A percentile compares a stretch with the other conserved stretches of the same genome.
Conservation (phyloP, 2,888 invertebrate genomes). For the Melangyna quadrimaculata region DNA sequence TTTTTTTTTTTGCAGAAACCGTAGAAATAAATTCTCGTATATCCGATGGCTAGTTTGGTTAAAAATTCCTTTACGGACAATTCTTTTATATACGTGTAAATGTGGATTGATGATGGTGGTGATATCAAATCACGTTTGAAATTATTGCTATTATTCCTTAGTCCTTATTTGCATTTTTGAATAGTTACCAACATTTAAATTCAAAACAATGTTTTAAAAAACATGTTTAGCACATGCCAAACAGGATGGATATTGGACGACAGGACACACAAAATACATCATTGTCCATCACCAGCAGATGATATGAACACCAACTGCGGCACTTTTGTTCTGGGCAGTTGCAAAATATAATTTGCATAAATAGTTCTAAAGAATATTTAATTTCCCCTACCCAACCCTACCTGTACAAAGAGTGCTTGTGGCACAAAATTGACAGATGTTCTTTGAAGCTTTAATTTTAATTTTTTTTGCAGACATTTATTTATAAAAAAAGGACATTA, state of each 20-base stretch:
- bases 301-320: conserved; percentile 13
- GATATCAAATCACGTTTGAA: conserved; percentile 9
- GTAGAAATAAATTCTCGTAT: not conserved
- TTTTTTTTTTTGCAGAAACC: not conserved
- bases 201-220: not conserved
- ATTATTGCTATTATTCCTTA: conserved; percentile 19
- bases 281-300: conserved; percentile 27
- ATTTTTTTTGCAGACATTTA: not conserved
- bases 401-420: not conserved
- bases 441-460: conserved; percentile 41
- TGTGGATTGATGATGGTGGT: conserved; percentile 33
- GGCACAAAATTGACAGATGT: conserved; percentile 56
- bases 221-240: conserved; percentile 21
- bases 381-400: not conserved
- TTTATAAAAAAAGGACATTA: not conserved
- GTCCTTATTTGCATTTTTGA: conserved; percentile 49
- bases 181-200: not conserved
- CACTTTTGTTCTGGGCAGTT: not conserved
- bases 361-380: conserved; percentile 17
- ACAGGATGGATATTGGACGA: not conserved
- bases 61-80: conserved; percentile 35
- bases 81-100: not conserved
- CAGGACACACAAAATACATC: conserved; percentile 3
- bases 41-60: conserved; percentile 37
- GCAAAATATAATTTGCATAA: conserved; percentile 52